These are phyloP conservation scores for Tiliqua scincoides DNA, from an alignment of 2,113 vertebrate genomes.

Conservation along the genomic window DNA sequence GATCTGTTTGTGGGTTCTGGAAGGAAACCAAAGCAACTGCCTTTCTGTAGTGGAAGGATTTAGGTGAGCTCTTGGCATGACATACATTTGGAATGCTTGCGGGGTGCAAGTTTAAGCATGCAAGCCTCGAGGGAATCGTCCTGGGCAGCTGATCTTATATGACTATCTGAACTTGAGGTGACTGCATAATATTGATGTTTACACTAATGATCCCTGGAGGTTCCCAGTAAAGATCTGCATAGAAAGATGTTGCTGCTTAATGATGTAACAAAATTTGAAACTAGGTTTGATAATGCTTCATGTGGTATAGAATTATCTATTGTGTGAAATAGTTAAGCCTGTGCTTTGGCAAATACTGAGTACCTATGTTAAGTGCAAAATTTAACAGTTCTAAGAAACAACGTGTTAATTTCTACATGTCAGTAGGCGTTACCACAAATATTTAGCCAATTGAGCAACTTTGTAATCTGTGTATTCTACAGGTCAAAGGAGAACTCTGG, in stretches of 20 bases:
- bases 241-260: background rate
- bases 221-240: background rate
- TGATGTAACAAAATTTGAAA: background rate
- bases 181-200: background rate
- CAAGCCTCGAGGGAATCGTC: background rate
- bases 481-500: background rate
- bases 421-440: background rate
- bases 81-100: background rate
- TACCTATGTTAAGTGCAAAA: background rate
- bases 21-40: background rate
- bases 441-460: background rate
- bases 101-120: background rate
- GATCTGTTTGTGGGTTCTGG: background rate
- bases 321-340: background rate
- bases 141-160: background rate
- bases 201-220: background rate
- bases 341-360: background rate
- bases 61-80: background rate
- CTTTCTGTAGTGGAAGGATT: background rate
- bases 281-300: background rate
- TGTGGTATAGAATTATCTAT: background rate
- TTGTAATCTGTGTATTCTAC: background rate
- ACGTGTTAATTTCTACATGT: background rate
- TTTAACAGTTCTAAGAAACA: background rate
- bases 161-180: conserved; percentile 5